Evolutionary conservation across 1,140 invertebrate species (phyloP).

Genomic region (Thaumatotibia leucotreta): DNA sequence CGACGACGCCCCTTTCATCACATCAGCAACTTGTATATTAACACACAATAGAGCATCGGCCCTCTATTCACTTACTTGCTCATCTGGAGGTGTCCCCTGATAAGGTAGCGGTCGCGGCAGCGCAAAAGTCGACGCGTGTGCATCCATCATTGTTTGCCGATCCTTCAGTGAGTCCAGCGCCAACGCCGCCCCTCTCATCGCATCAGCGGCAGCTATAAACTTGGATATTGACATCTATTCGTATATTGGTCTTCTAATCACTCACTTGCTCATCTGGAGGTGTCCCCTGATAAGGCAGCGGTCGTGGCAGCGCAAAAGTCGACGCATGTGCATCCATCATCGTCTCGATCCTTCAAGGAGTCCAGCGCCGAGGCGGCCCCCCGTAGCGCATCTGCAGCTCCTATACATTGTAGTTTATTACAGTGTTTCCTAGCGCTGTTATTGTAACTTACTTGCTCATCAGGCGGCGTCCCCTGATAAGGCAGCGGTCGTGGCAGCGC

Average conservation of each 20-base stretch:
- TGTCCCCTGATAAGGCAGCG: slow-evolving; percentile 92
- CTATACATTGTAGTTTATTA: no score
- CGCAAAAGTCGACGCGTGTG: slow-evolving; percentile 93
- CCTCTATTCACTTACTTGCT: slow-evolving; percentile 84
- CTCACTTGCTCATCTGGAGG: slow-evolving; percentile 86
- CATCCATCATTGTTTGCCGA: slow-evolving; percentile 93
- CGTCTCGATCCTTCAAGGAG: slow-evolving; percentile 91
- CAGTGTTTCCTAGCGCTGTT: no score
- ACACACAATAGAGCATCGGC: no score
- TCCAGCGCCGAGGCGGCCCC: slow-evolving; percentile 86
- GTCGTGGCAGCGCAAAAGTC: slow-evolving; percentile 95
- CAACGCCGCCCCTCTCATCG: slow-evolving; percentile 77
- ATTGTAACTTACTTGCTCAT: no score
- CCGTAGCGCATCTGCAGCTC: slow-evolving; percentile 39
- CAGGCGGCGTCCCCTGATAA: no score
- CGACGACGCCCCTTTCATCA: no score
- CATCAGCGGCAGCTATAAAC: slow-evolving; percentile 36
- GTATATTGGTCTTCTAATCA: no score
- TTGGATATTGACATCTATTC: no score
- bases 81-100: slow-evolving; percentile 86
- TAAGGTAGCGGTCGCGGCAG: slow-evolving; percentile 96
- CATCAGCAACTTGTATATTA: no score
- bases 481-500: no score
- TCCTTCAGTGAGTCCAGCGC: slow-evolving; percentile 91
- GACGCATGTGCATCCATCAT: slow-evolving; percentile 93